Evolutionary conservation across 2,113 vertebrate species (phyloP), one percentile per base, ranked within the genome.

Genomic region (Calcarius ornatus): DNA sequence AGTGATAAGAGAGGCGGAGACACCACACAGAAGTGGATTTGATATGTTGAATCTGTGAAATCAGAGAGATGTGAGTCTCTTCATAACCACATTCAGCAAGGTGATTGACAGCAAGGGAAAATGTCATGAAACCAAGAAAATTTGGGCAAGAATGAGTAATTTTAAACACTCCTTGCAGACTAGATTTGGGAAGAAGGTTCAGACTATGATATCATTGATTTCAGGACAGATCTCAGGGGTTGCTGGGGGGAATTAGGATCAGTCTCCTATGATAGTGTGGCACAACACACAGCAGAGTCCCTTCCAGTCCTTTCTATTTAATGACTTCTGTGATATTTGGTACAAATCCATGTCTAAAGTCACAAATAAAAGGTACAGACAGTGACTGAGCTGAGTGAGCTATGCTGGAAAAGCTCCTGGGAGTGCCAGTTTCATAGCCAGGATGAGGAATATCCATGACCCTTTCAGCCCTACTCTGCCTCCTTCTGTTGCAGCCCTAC

Each of bases 251-350:
- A 68, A 25, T 7, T 68, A 22, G 33, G 43, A 33, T 33, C 24
- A 42, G 33, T 38, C 23, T 42, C 28, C 38, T 31, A 0, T 12
- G 48, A 5, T 0, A 61, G 15, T 0, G 0, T 20, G 40, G 27
- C 43, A 68, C 35, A 27, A 12, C 11, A 31, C 23, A 22, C 14
- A 23, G 14, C 1, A 4, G 9, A 57, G 53, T 19, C 23, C n/a
- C 40, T 66, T 65, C 19, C 42, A 45, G 33, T 35, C 16, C 42
- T 71, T 75, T 42, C 38, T 51, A 17, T 33, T 27, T 38, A 43
- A 51, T 20, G 23, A 56, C 12, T 56, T 64, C 43, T 76, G n/a
- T 2, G 3, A n/a, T 9, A 0, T n/a, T 57, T 20, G 12, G 3
- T 82, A 76, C 10, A 73, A 83, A 65, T 15, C 31, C 37, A 43